Conservation (phyloP, 1,140 invertebrate genomes). For the Teleopsis dalmanni region DNA sequence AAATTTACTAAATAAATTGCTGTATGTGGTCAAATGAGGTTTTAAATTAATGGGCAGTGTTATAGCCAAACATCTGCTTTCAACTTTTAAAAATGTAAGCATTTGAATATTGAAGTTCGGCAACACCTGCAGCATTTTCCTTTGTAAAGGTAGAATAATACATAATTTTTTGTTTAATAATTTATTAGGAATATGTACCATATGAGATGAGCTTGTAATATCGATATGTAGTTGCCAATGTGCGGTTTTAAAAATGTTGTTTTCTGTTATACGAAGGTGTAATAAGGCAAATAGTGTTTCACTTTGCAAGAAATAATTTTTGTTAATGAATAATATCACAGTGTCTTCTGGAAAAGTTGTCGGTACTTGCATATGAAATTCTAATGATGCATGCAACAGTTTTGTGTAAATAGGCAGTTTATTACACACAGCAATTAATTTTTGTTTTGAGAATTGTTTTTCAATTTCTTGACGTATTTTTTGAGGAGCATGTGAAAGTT, state of each 20-base stretch:
- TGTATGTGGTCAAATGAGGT: slow-evolving; percentile 13
- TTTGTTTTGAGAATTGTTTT: slow-evolving; percentile 24
- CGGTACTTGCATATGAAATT: slow-evolving; percentile 20
- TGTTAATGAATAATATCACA: slow-evolving; percentile 11
- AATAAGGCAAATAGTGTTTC: neutral
- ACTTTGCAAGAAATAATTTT: neutral
- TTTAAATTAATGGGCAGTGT: slow-evolving; percentile 16
- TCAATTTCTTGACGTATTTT: slow-evolving; percentile 18
- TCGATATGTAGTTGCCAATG: slow-evolving; percentile 22
- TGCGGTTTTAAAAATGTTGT: slow-evolving; percentile 11
- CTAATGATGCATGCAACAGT: slow-evolving; percentile 9
- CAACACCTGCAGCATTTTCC: slow-evolving; percentile 8
- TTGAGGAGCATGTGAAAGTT: slow-evolving; percentile 17
- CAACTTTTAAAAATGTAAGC: slow-evolving; percentile 18
- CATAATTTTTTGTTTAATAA: slow-evolving; percentile 17
- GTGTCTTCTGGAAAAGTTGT: neutral
- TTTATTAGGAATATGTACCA: slow-evolving; percentile 17
- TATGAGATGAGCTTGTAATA: slow-evolving; percentile 7
- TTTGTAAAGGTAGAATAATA: slow-evolving; percentile 15
- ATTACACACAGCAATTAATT: slow-evolving; percentile 21
- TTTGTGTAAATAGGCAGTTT: slow-evolving; percentile 4
- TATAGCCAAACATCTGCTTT: slow-evolving; percentile 18
- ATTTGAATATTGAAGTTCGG: slow-evolving; percentile 19
- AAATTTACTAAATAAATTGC: slow-evolving; percentile 14
- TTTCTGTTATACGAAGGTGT: too few relatives aligned